phyloP scores from a whole-genome alignment of 2,888 invertebrate genomes.

The Platycheirus rosarum region DNA sequence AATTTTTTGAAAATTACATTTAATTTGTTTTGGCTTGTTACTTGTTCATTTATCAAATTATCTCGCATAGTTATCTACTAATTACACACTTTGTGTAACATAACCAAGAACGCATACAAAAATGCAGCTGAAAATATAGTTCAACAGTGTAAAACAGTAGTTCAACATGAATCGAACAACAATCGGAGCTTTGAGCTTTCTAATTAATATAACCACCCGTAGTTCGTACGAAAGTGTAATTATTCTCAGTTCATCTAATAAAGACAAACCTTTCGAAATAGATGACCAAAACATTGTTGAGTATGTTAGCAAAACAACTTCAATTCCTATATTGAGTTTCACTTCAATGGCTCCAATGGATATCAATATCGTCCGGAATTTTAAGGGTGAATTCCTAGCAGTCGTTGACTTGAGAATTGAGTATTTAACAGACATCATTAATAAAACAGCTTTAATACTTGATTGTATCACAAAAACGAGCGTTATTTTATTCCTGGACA shows the following conservation, averaged over 20 bases:
- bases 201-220: constrained; percentile 1
- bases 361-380: background rate
- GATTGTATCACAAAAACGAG: background rate
- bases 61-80: too few species aligned
- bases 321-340: constrained; percentile 2
- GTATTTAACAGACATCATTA: too few species aligned
- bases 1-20: too few species aligned
- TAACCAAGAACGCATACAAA: too few species aligned
- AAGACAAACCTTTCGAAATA: background rate
- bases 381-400: background rate
- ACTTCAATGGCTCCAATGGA: background rate
- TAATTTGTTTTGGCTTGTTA: too few species aligned
- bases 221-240: constrained; percentile 4
- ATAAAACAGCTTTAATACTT: background rate
- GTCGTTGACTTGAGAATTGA: constrained; percentile 5
- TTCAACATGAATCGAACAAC: constrained; percentile 9
- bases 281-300: background rate
- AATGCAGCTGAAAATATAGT: too few species aligned
- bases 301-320: background rate
- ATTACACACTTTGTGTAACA: too few species aligned
- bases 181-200: background rate
- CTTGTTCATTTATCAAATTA: too few species aligned
- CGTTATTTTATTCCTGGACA: background rate
- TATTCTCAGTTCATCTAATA: background rate
- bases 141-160: too few species aligned